Conservation (phyloP, 2,888 invertebrate species). For the Philaethria dido region DNA sequence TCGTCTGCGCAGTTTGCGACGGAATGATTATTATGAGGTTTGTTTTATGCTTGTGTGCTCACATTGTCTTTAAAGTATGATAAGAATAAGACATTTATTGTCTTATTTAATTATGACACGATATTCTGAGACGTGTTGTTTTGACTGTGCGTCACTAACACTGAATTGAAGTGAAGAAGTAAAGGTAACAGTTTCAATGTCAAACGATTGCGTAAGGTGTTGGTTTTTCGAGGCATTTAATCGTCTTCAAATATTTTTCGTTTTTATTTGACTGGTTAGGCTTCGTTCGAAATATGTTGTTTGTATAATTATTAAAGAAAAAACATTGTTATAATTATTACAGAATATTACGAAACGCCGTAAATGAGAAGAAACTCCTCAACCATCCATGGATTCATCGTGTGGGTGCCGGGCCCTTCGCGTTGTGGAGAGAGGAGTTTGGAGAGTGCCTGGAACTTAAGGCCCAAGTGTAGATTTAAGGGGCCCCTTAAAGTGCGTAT, state of each 20-base stretch:
- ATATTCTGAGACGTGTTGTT: slow-evolving; percentile 22
- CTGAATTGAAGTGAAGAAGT: slow-evolving; percentile 8
- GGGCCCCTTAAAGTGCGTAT: too few relatives aligned
- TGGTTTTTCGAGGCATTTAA: slow-evolving; percentile 3
- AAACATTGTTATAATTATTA: too few relatives aligned
- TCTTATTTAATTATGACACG: slow-evolving; percentile 38
- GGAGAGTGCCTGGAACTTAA: too few relatives aligned
- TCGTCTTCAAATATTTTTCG: slow-evolving; percentile 9
- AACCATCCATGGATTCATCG: too few relatives aligned
- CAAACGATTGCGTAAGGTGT: slow-evolving; percentile 1
- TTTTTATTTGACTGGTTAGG: neutral
- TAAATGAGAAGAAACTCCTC: too few relatives aligned
- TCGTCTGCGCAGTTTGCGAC: slow-evolving; percentile 42
- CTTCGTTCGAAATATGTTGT: too few relatives aligned
- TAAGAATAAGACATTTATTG: slow-evolving; percentile 43
- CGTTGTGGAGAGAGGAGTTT: too few relatives aligned
- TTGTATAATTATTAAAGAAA: too few relatives aligned
- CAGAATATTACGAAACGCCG: too few relatives aligned
- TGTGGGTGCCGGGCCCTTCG: too few relatives aligned
- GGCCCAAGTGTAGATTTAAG: too few relatives aligned
- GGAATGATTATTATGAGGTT: slow-evolving; percentile 38
- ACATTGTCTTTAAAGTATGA: slow-evolving; percentile 43
- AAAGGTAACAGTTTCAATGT: slow-evolving; percentile 26
- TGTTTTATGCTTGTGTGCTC: slow-evolving; percentile 26
- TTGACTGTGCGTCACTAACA: slow-evolving; percentile 22